phyloP scores from a whole-genome alignment of 2,113 vertebrate genomes.

The Hyperopisus bebe region DNA sequence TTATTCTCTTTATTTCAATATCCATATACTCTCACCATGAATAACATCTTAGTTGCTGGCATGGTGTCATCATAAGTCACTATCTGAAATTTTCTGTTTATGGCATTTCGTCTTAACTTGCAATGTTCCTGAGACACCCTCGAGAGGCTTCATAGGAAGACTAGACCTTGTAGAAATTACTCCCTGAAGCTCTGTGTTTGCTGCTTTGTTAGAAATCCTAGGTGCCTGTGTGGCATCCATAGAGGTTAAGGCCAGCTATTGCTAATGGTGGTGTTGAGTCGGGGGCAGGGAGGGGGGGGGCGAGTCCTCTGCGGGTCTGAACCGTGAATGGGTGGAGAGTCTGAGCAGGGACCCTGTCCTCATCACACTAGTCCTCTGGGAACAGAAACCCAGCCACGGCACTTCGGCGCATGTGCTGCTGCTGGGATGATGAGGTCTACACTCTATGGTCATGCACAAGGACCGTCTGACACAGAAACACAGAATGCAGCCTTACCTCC shows the following conservation, averaged over 20 bases:
- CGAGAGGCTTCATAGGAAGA: not conserved
- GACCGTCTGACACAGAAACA: constrained; percentile 28
- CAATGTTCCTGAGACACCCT: not conserved
- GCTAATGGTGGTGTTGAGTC: not conserved
- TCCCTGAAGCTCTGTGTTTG: not conserved
- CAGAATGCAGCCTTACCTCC: constrained; percentile 57
- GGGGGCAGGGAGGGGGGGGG: not conserved
- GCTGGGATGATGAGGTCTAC: constrained; percentile 35
- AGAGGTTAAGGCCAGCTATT: not conserved
- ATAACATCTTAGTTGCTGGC: not conserved
- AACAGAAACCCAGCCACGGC: constrained; percentile 16
- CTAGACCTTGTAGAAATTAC: not conserved
- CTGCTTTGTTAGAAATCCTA: not conserved
- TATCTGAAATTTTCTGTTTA: not conserved
- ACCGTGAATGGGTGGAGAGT: not conserved
- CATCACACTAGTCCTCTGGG: not conserved
- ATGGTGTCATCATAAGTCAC: not conserved
- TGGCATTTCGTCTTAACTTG: not conserved
- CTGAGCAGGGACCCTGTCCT: not conserved
- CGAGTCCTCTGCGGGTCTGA: not conserved
- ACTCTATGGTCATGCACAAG: constrained; percentile 38
- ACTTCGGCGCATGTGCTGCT: constrained; percentile 1
- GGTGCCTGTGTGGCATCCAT: not conserved
- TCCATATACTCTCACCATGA: not conserved
- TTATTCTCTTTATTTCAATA: not conserved